phyloP scores from a whole-genome alignment of 2,797 vertebrate species.

The Argentina silus region DNA sequence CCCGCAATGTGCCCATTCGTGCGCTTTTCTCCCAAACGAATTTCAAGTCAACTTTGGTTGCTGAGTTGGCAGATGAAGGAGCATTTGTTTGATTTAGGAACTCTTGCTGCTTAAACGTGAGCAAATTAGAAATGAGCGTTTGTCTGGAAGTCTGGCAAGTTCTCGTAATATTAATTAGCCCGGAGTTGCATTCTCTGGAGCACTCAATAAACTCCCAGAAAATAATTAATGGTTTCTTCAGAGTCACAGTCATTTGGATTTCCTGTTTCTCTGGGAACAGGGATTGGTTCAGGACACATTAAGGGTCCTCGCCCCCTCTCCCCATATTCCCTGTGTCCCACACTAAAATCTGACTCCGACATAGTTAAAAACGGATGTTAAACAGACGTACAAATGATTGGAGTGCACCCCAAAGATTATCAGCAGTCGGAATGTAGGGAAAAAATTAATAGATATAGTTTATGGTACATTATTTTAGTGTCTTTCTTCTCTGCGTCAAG shows the following conservation, averaged over 20 bases:
- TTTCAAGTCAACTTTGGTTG: constrained; percentile 27
- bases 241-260: constrained; percentile 68
- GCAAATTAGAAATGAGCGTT: constrained; percentile 65
- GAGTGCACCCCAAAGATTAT: constrained; percentile 23
- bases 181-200: constrained; percentile 60
- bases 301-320: constrained; percentile 62
- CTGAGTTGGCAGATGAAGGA: constrained; percentile 56
- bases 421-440: not conserved
- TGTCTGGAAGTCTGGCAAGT: constrained; percentile 64
- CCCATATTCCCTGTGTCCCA: constrained; percentile 41
- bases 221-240: constrained; percentile 75
- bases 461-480: not conserved
- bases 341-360: constrained; percentile 48
- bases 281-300: constrained; percentile 73
- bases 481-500: not conserved
- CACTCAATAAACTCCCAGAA: constrained; percentile 66
- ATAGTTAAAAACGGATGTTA: constrained; percentile 62
- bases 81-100: constrained; percentile 64
- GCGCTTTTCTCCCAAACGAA: constrained; percentile 40
- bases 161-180: constrained; percentile 68
- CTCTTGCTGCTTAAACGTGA: constrained; percentile 48
- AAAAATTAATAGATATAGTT: not conserved
- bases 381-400: constrained; percentile 70
- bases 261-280: constrained; percentile 67
- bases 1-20: too few relatives aligned